Conservation (phyloP, 1,140 invertebrate species). For the Bicyclus anynana region DNA sequence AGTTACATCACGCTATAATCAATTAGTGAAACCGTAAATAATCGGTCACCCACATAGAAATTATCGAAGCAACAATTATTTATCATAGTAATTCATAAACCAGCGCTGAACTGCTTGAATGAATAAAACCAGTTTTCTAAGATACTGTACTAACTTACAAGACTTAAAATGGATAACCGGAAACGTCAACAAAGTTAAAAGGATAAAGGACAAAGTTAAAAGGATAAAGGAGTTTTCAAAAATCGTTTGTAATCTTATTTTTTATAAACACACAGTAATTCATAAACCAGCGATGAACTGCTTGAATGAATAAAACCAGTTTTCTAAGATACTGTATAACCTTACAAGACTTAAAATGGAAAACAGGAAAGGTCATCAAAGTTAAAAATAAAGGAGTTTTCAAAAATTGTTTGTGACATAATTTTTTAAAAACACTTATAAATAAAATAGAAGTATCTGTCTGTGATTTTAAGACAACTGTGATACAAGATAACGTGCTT, state of each 20-base stretch:
- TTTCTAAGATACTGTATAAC: neutral
- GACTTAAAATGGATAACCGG: too few relatives aligned
- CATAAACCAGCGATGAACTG: neutral
- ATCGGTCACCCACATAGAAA: slow-evolving; percentile 6
- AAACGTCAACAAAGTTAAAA: too few relatives aligned
- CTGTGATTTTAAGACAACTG: too few relatives aligned
- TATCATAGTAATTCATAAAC: slow-evolving; percentile 1
- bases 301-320: neutral
- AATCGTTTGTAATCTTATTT: too few relatives aligned
- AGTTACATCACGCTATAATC: slow-evolving; percentile 10
- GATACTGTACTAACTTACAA: neutral
- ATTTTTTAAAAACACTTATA: too few relatives aligned
- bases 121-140: neutral
- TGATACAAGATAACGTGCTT: too few relatives aligned
- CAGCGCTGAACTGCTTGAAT: neutral
- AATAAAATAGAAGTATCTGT: too few relatives aligned
- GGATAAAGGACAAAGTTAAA: too few relatives aligned
- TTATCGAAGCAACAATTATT: neutral
- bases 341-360: neutral
- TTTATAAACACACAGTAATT: slow-evolving; percentile 7
- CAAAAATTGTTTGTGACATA: too few relatives aligned
- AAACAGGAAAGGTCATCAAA: too few relatives aligned
- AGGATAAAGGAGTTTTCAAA: too few relatives aligned
- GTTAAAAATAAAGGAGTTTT: too few relatives aligned
- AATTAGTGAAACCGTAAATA: slow-evolving; percentile 2